Evolutionary conservation across 2,888 invertebrate species (phyloP), one percentile per base, ranked within the genome.

Genomic region (Aphidius colemani): DNA sequence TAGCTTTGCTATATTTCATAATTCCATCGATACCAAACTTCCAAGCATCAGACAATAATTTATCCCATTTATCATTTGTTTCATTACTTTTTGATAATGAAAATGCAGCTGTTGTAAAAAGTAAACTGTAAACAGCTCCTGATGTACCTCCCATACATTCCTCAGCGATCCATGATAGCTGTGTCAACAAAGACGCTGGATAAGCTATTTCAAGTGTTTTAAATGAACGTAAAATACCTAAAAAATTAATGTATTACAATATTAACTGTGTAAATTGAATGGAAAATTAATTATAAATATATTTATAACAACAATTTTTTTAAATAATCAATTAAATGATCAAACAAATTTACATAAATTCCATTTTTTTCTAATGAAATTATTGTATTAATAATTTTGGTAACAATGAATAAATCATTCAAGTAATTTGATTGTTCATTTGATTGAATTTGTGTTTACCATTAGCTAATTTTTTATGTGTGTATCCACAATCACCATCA

Each of bases 121-220:
- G 87, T 66, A 94, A 84, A 66, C 91, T 89, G 83, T 93, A 94
- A 53, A 94, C 84, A 1, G 90, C 93, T 0, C 94, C 94, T 0
- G 91, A 89, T 0, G 91, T 89, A 1, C 94, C 93, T 0, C 92
- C 93, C 88, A 93, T 90, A 55, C 85, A 84, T 13, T 85, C 86
- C 76, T 92, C 92, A 0, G 90, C 88, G 7, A 90, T 83, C 68
- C 86, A 85, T 0, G 89, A 87, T 41, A 88, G 72, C 57, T 85
- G 82, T 76, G 83, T 82, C 30, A 88, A 71, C 7, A 86, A 79
- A 10, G 78, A 79, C 0, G 84, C 83, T 0, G 85, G 85, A 69
- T 84, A 71, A n/a, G 75, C 72, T 4, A 74, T 49, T 6, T 71
- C 61, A 4, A 81, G 64, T 5, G n/a, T 65, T 7, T 72, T 66